Base-by-base conservation (phyloP, 2,797 vertebrate genomes). In the Cossypha dichroa region DNA sequence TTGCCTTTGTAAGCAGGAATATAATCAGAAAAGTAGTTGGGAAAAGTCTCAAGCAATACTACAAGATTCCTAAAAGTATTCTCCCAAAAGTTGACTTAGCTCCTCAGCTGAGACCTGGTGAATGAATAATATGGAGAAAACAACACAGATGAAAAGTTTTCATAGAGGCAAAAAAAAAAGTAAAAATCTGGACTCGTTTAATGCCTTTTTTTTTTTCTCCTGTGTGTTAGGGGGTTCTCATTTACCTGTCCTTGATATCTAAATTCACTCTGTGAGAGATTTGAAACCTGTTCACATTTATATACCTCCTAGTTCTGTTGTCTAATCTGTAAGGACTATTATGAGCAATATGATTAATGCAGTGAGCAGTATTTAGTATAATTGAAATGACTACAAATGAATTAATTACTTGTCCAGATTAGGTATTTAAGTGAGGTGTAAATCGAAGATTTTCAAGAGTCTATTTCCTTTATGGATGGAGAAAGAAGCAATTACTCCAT, bases 121-220 rank as follows among this genome's bases (percentile, higher is more conserved):
- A 67, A 23, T 62, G 5, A 31, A 20, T 48, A 73, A 68, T 11
- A n/a, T 16, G 18, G 23, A 49, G 13, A 70, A 89, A 87, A 58
- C 3, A 55, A 56, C 7, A 38, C 7, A 38, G 20, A 38, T 2
- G 4, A 26, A 67, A 75, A 52, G 40, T 34, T 22, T 76, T 79
- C 23, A 16, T 11, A 68, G n/a, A 2, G 14, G 3, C 11, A n/a
- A n/a, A n/a, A n/a, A 34, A 5, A 46, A 19, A 90, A 40, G 9
- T 59, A 3, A 75, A 69, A 89, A 89, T 74, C 31, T 45, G 6
- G 28, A 49, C 48, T 56, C 0, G 6, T 22, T 29, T 28, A 38
- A 22, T 62, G 33, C 0, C 0, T 38, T 15, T 12, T 14, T 46
- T 11, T 11, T 38, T 55, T 26, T 9, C 13, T 2, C 0, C 3